These are phyloP conservation scores for Pollenia griseotomentosa DNA, from an alignment of 2,888 invertebrate genomes.

Conservation along the genomic window DNA sequence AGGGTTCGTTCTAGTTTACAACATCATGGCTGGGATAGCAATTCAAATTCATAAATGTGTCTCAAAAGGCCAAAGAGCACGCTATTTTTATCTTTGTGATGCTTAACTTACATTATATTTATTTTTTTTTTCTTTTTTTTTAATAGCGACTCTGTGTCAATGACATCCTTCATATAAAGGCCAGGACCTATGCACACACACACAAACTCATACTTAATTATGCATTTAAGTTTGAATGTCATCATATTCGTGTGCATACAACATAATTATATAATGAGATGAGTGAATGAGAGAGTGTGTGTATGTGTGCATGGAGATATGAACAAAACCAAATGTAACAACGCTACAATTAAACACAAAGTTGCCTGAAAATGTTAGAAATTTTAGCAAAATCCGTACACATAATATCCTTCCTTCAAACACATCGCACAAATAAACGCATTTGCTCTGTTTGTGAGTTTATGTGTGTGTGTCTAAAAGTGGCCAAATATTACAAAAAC, in stretches of 20 bases:
- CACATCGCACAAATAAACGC: conserved; percentile 10
- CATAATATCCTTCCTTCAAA: conserved; percentile 28
- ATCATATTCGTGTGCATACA: conserved; percentile 20
- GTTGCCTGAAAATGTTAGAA: conserved; percentile 34
- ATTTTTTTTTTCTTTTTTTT: neutral
- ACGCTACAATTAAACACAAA: conserved; percentile 40
- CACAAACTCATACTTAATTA: neutral
- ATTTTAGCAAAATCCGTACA: conserved; percentile 14
- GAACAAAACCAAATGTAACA: neutral
- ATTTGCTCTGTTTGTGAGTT: neutral
- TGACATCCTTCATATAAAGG: conserved; percentile 34
- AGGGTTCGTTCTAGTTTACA: neutral
- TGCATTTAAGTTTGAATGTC: conserved; percentile 35
- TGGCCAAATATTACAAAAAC: conserved; percentile 5
- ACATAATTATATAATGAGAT: conserved; percentile 34
- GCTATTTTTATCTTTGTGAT: conserved; percentile 1
- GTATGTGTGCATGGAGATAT: neutral
- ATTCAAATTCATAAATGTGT: conserved; percentile 23
- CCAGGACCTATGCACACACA: neutral
- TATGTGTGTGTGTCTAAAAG: neutral
- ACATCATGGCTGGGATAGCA: neutral
- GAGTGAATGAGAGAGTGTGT: neutral
- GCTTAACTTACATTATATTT: conserved; percentile 7
- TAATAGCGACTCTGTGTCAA: conserved; percentile 34
- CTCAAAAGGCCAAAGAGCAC: conserved; percentile 16